Evolutionary conservation across 1,140 invertebrate species (phyloP).

Genomic region (Drosophila sp.): DNA sequence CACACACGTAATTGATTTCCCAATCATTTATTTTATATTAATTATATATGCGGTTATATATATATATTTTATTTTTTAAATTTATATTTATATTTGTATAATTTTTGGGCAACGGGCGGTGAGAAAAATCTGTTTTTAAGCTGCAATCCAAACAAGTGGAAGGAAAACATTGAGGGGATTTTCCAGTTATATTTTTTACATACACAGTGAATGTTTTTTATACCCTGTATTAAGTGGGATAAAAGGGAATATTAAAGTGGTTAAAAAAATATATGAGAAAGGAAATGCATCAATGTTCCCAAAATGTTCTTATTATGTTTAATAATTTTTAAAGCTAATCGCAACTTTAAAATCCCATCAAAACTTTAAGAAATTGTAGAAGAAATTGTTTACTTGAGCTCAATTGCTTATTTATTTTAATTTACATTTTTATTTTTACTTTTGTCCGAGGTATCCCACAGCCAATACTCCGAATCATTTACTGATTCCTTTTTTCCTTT

Average conservation of each 20-base stretch:
- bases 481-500: slow-evolving; percentile 14
- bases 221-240: background rate
- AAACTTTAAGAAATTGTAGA: too few relatives aligned
- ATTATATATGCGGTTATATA: slow-evolving; percentile 69
- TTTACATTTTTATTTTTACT: slow-evolving; percentile 18
- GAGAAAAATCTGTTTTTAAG: slow-evolving; percentile 67
- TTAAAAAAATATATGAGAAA: too few relatives aligned
- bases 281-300: too few relatives aligned
- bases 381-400: too few relatives aligned
- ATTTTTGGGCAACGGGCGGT: slow-evolving; percentile 22
- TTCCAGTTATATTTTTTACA: slow-evolving; percentile 24
- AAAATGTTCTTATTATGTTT: too few relatives aligned
- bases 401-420: background rate
- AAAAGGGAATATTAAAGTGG: background rate
- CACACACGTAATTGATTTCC: slow-evolving; percentile 62
- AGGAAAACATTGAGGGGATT: slow-evolving; percentile 58
- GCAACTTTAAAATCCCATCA: too few relatives aligned
- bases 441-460: background rate
- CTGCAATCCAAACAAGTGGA: slow-evolving; percentile 47
- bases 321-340: too few relatives aligned
- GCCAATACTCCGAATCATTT: background rate
- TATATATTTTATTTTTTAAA: slow-evolving; percentile 44
- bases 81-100: slow-evolving; percentile 48
- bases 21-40: slow-evolving; percentile 79
- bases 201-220: background rate